These are phyloP conservation scores for Tinea semifulvella DNA, from an alignment of 2,888 invertebrate genomes.

Conservation along the genomic window DNA sequence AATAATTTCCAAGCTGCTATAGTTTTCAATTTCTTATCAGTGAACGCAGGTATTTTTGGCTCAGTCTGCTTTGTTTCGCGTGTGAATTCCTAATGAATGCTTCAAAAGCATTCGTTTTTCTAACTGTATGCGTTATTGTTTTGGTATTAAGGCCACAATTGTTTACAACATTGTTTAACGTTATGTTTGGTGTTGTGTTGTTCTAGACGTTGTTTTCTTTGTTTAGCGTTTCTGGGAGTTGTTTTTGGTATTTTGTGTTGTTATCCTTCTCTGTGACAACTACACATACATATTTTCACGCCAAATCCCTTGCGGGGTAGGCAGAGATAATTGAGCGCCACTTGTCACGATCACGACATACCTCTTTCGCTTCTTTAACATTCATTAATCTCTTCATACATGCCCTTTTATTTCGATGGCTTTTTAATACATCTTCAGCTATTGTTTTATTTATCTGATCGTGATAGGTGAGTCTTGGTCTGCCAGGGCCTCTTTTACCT, in stretches of 20 bases:
- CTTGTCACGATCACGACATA: too few relatives aligned
- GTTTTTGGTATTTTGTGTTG: conserved; percentile 69
- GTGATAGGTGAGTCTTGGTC: too few relatives aligned
- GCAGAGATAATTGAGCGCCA: too few relatives aligned
- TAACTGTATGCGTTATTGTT: conserved; percentile 87
- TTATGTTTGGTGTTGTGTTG: conserved; percentile 59
- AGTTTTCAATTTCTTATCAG: conserved; percentile 89
- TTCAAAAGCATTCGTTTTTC: conserved; percentile 88
- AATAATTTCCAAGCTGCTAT: conserved; percentile 89
- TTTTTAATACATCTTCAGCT: too few relatives aligned
- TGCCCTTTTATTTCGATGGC: too few relatives aligned
- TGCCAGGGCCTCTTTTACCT: too few relatives aligned
- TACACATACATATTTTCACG: too few relatives aligned
- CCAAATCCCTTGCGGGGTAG: too few relatives aligned
- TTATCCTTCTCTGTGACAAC: conserved; percentile 71
- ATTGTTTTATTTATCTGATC: too few relatives aligned
- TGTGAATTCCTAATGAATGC: conserved; percentile 83
- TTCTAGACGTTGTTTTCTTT: conserved; percentile 58
- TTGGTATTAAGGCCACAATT: conserved; percentile 91
- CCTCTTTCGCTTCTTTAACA: too few relatives aligned
- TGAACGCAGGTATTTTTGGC: conserved; percentile 95
- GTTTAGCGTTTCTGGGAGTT: conserved; percentile 63
- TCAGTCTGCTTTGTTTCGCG: conserved; percentile 95
- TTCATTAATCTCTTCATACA: too few relatives aligned
- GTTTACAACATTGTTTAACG: conserved; percentile 64